phyloP scores from a whole-genome alignment of 30 jellyfish, hydroid and myxozoan species.

The Turritopsis rubra region DNA sequence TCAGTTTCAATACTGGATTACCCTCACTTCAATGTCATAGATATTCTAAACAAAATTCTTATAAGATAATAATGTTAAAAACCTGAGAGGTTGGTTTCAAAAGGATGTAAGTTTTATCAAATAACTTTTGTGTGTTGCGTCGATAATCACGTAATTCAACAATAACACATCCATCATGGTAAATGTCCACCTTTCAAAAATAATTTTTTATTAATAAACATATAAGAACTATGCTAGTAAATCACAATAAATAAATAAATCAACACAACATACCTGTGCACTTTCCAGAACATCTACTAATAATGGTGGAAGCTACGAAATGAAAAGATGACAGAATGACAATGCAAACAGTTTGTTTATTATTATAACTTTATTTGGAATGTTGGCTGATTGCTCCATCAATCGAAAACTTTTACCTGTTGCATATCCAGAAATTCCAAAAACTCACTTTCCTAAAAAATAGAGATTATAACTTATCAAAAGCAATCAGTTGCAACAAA shows the following conservation, averaged over 20 bases:
- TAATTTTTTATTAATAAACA: neutral
- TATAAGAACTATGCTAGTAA: neutral
- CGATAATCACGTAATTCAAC: constrained; percentile 85
- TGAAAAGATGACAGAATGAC: too few species aligned
- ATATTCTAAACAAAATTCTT: too few species aligned
- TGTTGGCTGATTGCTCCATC: too few species aligned
- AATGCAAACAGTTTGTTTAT: too few species aligned
- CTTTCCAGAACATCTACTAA: constrained; percentile 64
- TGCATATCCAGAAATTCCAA: constrained; percentile 76
- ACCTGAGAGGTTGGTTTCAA: constrained; percentile 93
- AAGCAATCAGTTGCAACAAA: neutral
- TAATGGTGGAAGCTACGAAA: constrained; percentile 70
- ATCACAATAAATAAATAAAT: neutral
- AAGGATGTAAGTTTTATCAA: constrained; percentile 37
- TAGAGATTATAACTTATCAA: too few species aligned
- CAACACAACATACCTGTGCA: constrained; percentile 45
- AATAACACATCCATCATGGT: constrained; percentile 90
- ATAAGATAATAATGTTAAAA: neutral
- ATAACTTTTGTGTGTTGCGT: constrained; percentile 47
- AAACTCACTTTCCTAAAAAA: constrained; percentile 72
- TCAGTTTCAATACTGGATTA: too few species aligned
- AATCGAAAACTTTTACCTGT: constrained; percentile 45
- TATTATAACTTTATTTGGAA: too few species aligned
- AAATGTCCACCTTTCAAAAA: constrained; percentile 61
- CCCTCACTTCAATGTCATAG: too few species aligned